Conservation (phyloP, 2,888 invertebrate genomes). For the Sympetrum striolatum region DNA sequence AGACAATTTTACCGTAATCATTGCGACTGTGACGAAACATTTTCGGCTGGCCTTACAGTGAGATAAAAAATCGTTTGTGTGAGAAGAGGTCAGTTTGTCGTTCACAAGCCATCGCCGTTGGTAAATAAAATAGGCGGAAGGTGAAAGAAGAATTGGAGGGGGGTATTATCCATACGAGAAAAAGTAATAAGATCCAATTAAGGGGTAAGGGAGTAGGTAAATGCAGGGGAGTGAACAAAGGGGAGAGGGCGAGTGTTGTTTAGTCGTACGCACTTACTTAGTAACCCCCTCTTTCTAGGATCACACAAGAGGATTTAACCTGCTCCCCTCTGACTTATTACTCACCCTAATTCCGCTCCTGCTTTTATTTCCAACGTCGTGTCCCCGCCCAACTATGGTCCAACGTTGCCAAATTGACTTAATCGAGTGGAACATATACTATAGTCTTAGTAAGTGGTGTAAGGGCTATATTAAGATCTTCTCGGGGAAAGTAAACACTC, state of each 20-base stretch:
- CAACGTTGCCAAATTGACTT: too few species aligned
- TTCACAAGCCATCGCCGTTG: too few species aligned
- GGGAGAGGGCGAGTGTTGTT: neutral
- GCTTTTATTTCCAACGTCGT: neutral
- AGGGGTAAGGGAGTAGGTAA: neutral
- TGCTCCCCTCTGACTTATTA: neutral
- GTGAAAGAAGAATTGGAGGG: neutral
- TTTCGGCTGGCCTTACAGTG: too few species aligned
- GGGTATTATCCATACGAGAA: neutral
- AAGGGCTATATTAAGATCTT: too few species aligned
- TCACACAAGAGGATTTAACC: conserved; percentile 21
- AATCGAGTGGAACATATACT: too few species aligned
- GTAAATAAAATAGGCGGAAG: neutral
- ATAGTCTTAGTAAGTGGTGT: too few species aligned
- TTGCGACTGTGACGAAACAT: too few species aligned
- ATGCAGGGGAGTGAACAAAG: neutral
- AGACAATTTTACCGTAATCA: too few species aligned
- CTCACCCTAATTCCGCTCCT: neutral
- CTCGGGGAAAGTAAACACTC: too few species aligned
- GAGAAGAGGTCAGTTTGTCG: too few species aligned
- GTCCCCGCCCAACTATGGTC: neutral
- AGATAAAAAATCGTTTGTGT: too few species aligned
- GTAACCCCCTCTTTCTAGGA: neutral
- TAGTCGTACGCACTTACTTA: neutral
- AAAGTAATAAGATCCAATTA: neutral